Conservation (phyloP, 2,113 vertebrate genomes). For the Dasypus novemcinctus region DNA sequence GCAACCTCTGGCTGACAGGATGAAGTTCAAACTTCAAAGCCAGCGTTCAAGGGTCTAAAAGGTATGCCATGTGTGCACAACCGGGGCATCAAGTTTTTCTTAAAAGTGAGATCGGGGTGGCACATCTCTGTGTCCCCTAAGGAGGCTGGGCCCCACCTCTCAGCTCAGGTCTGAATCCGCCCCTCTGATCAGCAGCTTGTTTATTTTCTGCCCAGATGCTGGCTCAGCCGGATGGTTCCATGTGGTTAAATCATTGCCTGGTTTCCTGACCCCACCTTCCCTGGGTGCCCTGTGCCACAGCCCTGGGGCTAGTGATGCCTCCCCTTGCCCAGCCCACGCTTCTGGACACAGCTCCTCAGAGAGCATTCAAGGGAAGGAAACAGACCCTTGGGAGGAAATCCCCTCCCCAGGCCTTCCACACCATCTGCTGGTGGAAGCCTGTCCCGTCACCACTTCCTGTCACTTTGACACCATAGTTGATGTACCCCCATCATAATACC, state of each 20-base stretch:
- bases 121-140: not conserved
- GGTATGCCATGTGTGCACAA: not conserved
- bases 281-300: not conserved
- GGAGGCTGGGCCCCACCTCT: too few relatives aligned
- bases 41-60: not conserved
- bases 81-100: rapidly evolving
- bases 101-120: not conserved
- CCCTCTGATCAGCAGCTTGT: too few relatives aligned
- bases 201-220: not conserved
- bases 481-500: not conserved
- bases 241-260: not conserved
- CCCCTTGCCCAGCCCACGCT: not conserved
- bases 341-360: not conserved
- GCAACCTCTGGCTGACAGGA: rapidly evolving
- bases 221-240: not conserved
- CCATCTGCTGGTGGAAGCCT: not conserved
- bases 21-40: not conserved
- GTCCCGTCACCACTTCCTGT: not conserved
- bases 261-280: not conserved
- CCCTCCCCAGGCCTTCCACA: not conserved
- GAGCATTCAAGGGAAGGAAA: not conserved
- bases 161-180: not conserved
- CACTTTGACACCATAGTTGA: not conserved
- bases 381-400: not conserved
- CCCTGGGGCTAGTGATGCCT: too few relatives aligned